Evolutionary conservation across 1,140 invertebrate genomes (phyloP).

Genomic region (Triops cancriformis): DNA sequence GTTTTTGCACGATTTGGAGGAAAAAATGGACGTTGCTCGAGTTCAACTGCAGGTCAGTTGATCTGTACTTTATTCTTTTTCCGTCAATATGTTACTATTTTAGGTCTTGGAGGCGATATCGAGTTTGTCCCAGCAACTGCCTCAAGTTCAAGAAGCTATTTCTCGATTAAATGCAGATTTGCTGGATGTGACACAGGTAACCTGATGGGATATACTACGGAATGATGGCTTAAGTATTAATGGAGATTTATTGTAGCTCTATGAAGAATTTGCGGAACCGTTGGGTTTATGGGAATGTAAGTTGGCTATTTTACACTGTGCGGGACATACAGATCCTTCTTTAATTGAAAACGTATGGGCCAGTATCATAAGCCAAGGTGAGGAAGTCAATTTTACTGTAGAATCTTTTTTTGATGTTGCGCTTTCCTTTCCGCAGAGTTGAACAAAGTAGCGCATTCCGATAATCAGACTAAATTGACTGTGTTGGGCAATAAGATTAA

Average conservation of each 20-base stretch:
- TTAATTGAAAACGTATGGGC: constrained; percentile 31
- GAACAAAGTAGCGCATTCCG: constrained; percentile 22
- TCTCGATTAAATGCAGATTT: constrained; percentile 46
- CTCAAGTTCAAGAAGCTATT: constrained; percentile 37
- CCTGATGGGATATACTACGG: constrained; percentile 23
- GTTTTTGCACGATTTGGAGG: constrained; percentile 83
- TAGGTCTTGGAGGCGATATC: constrained; percentile 55
- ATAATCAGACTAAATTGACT: constrained; percentile 20
- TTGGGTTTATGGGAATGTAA: constrained; percentile 76
- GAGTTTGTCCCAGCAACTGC: constrained; percentile 43
- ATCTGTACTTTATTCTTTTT: constrained; percentile 25
- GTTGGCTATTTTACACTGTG: constrained; percentile 72
- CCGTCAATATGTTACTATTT: constrained; percentile 30
- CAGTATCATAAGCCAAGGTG: constrained; percentile 25
- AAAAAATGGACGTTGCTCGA: constrained; percentile 78
- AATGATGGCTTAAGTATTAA: constrained; percentile 7
- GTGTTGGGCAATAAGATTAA: constrained; percentile 21
- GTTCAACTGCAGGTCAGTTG: constrained; percentile 55
- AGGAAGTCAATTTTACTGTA: neutral
- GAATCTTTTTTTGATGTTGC: neutral
- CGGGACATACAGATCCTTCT: constrained; percentile 63
- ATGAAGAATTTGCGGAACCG: constrained; percentile 70
- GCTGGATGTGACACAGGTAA: constrained; percentile 46
- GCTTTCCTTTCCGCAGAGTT: constrained; percentile 1
- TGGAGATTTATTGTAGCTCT: constrained; percentile 24